Conservation (phyloP, 2,888 invertebrate species). For the Rhingia campestris region DNA sequence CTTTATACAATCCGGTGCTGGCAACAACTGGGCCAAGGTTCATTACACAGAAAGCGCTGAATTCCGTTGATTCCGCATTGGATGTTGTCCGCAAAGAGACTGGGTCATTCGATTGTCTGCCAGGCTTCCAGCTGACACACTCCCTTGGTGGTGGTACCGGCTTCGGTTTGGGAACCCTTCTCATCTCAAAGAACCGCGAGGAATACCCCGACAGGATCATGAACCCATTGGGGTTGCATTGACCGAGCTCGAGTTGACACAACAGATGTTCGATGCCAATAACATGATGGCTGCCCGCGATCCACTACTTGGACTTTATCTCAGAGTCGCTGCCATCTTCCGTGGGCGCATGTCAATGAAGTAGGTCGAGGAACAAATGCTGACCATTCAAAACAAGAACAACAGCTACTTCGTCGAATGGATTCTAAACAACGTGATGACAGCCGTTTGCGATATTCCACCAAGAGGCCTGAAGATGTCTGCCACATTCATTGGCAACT, state of each 20-base stretch:
- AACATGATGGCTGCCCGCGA: too few species aligned
- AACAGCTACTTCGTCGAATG: slow-evolving; percentile 87
- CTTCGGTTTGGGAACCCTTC: too few species aligned
- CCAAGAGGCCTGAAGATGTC: too few species aligned
- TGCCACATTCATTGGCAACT: too few species aligned
- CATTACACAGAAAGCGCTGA: slow-evolving; percentile 97
- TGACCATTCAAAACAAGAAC: slow-evolving; percentile 93
- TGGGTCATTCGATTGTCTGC: slow-evolving; percentile 83
- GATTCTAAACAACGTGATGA: slow-evolving; percentile 94
- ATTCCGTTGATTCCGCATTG: slow-evolving; percentile 91
- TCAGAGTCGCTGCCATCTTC: too few species aligned
- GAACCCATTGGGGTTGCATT: slow-evolving; percentile 88
- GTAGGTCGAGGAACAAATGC: slow-evolving; percentile 80
- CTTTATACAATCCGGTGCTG: slow-evolving; percentile 93
- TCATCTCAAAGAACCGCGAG: slow-evolving; percentile 91
- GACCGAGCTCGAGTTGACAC: too few species aligned
- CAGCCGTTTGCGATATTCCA: slow-evolving; percentile 95
- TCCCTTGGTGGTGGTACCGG: too few species aligned
- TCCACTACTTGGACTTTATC: too few species aligned
- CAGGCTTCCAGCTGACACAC: too few species aligned
- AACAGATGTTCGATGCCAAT: too few species aligned
- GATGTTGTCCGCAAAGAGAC: slow-evolving; percentile 94
- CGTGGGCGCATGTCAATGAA: too few species aligned
- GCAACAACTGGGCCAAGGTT: slow-evolving; percentile 95
- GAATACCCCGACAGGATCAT: slow-evolving; percentile 94